Base-by-base conservation (phyloP, 2,797 vertebrate genomes). In the Huso huso region DNA sequence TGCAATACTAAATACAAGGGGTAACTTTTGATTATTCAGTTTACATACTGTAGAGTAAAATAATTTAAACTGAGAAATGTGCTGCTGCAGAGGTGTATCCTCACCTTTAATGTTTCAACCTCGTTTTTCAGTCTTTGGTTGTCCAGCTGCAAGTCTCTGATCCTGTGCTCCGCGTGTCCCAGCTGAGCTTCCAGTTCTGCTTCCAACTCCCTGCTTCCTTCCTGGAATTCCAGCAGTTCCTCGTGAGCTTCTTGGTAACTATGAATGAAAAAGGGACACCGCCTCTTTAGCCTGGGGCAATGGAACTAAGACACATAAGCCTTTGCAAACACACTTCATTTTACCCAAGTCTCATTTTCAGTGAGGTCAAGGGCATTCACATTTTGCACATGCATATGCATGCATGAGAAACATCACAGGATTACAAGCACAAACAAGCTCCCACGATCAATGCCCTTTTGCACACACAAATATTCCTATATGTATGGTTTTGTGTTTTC, bases 201-300 rank as follows among this genome's bases (percentile, higher is more conserved):
- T 81, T 99, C 96, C 78, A 99, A 82, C 74, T 99, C 96, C 66
- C 95, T 86, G 84, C 96, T 99, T 66, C 95, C 96, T 78, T 99
- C 96, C 82, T 97, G 96, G 82, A 99, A 98, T 77, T 99, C 96
- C 78, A 93, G 92, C 80, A 98, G 90, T 79, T 99, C 96, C 76
- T 99, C 95, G 68, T 93, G 95, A 69, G 95, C 95, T 69, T 99
- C 95, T 70, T 93, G 92, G 82, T 88, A 97, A 82, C 96, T 98
- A 69, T 60, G 62, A 61, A 55, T 55, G 52, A 55, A n/a, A n/a
- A n/a, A n/a, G n/a, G 52, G 52, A 37, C 37, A 37, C 37, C 0
- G 37, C 37, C 37, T 37, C 37, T 37, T 37, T 37, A 37, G 37
- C 37, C 3, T 5, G 3, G 37, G 37, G 37, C 37, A 37, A 37